Evolutionary conservation across 2,888 invertebrate species (phyloP).

Genomic region (Caenorhabditis plicata): DNA sequence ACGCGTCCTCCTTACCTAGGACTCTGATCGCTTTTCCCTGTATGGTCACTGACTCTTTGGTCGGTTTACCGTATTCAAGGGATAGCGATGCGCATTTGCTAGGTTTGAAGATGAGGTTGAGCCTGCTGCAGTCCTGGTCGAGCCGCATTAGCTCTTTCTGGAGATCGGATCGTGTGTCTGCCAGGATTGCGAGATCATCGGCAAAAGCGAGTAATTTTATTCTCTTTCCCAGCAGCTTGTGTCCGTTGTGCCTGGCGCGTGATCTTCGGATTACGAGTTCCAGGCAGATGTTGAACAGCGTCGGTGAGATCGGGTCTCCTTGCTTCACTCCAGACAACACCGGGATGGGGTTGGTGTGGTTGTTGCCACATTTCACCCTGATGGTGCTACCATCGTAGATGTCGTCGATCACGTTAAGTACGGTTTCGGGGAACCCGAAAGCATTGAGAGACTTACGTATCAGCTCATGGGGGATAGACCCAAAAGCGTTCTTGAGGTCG

Average conservation of each 20-base stretch:
- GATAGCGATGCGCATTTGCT: constrained; percentile 22
- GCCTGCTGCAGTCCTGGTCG: constrained; percentile 4
- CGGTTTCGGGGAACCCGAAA: constrained; percentile 4
- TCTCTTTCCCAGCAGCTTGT: neutral
- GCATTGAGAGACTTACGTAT: neutral
- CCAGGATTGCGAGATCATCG: constrained; percentile 20
- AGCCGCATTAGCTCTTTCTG: constrained; percentile 1
- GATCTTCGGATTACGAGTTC: constrained; percentile 47
- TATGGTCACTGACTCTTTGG: neutral
- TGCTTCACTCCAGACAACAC: constrained; percentile 61
- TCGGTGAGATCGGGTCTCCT: constrained; percentile 64
- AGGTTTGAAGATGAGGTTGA: constrained; percentile 28
- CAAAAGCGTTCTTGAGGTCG: constrained; percentile 19
- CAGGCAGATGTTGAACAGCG: constrained; percentile 64
- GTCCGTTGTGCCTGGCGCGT: neutral
- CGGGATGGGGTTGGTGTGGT: constrained; percentile 19
- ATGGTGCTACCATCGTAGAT: constrained; percentile 12
- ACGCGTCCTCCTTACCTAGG: constrained; percentile 1
- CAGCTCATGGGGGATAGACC: constrained; percentile 10
- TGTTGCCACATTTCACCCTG: constrained; percentile 3
- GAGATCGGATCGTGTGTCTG: neutral
- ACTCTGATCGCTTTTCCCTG: constrained; percentile 1
- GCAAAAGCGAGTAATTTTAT: constrained; percentile 22
- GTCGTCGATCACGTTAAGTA: constrained; percentile 1
- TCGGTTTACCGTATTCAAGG: constrained; percentile 3